Base-by-base conservation (phyloP, 2,797 vertebrate genomes). In the Girardinus metallicus region DNA sequence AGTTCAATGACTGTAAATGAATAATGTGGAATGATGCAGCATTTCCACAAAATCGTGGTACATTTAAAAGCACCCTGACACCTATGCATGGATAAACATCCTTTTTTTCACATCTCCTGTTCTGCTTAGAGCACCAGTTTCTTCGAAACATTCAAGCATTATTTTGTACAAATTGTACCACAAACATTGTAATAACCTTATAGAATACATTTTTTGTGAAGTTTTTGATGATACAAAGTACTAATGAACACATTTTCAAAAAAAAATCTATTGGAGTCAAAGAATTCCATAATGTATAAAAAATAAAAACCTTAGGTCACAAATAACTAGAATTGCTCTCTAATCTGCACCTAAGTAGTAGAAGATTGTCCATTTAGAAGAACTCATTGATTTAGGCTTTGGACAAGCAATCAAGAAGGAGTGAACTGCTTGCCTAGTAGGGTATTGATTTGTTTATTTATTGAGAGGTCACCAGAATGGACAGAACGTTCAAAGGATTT, bases 401-500 rank as follows among this genome's bases (percentile, higher is more conserved):
- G 57, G 51, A 74, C 15, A 57, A 29, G 80, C 90, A 92, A 86
- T 92, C 83, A 83, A 73, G 83, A 87, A 81, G 86, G 81, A 80
- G 46, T 78, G 82, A 86, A 86, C 72, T 83, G 80, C 90, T 85
- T 85, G 85, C 86, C 78, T 77, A 6, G 29, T 77, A 34, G 29
- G 75, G 80, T 73, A 83, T 79, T 82, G 83, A 92, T 87, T 88
- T 83, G 85, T 86, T 86, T 43, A 77, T 84, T 81, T 57, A 81
- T 73, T 60, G 77, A 87, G 76, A 77, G 76, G 31, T 83, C 84
- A 83, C 76, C 83, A 64, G 18, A 76, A 70, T 51, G 74, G 73
- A 89, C 76, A 85, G 75, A 75, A 75, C 75, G 77, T 80, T 90
- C 66, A 88, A 89, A 74, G 75, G 74, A 87, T 89, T 80, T 90